Evolutionary conservation across 2,888 invertebrate species (phyloP).

Genomic region (Orthonevra nobilis): DNA sequence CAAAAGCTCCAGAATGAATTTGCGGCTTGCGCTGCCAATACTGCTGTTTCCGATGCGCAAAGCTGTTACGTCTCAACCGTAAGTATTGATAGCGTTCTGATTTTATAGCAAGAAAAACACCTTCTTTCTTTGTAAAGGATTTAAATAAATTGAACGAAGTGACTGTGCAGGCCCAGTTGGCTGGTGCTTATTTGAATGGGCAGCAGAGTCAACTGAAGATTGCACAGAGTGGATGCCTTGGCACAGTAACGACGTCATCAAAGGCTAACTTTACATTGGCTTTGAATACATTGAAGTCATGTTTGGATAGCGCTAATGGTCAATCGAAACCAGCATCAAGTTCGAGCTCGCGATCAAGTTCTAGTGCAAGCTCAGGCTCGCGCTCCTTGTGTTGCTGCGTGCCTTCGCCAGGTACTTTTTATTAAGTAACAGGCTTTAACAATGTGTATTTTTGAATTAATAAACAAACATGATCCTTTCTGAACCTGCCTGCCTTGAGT

Average conservation of each 20-base stretch:
- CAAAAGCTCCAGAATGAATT: slow-evolving; percentile 1
- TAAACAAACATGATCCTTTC: too few relatives aligned
- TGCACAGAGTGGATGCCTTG: slow-evolving; percentile 7
- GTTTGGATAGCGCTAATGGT: slow-evolving; percentile 5
- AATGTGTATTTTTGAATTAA: too few relatives aligned
- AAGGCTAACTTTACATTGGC: slow-evolving; percentile 5
- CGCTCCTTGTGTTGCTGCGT: too few relatives aligned
- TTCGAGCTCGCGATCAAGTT: too few relatives aligned
- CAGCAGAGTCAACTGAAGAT: slow-evolving; percentile 13
- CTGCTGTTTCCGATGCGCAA: background rate
- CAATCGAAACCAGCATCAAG: background rate
- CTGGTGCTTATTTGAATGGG: slow-evolving; percentile 2
- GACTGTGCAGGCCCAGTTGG: slow-evolving; percentile 13
- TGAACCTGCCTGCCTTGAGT: too few relatives aligned
- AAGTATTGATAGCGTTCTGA: too few relatives aligned
- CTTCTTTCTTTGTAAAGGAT: slow-evolving; percentile 8
- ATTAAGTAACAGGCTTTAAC: too few relatives aligned
- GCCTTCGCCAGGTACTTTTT: too few relatives aligned
- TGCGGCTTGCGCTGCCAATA: slow-evolving; percentile 6
- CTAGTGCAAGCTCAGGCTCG: too few relatives aligned
- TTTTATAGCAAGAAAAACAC: too few relatives aligned
- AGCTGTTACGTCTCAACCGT: slow-evolving; percentile 19
- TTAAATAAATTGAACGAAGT: slow-evolving; percentile 15
- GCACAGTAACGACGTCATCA: background rate
- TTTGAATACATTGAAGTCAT: slow-evolving; percentile 6